phyloP scores from a whole-genome alignment of 2,888 invertebrate species.

The Conops quadrifasciatus region DNA sequence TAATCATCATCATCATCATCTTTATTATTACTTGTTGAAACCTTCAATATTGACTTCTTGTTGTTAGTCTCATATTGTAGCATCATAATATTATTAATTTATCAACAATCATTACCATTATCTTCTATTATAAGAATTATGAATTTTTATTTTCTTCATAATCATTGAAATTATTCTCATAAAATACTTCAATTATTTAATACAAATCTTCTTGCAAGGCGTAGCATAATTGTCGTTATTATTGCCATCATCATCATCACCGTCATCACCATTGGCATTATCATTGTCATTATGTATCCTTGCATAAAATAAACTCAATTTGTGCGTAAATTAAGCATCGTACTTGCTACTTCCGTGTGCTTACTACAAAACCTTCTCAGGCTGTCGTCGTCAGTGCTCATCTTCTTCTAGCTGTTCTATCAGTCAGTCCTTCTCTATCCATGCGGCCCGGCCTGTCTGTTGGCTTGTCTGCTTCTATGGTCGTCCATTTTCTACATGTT shows the following conservation, averaged over 20 bases:
- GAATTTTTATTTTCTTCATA: too few relatives aligned
- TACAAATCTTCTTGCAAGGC: too few relatives aligned
- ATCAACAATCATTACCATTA: background rate
- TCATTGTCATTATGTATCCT: constrained; percentile 4
- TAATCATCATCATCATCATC: background rate
- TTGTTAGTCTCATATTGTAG: background rate
- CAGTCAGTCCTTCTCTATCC: background rate
- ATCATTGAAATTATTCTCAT: too few relatives aligned
- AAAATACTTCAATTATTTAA: too few relatives aligned
- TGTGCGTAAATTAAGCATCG: background rate
- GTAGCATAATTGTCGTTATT: too few relatives aligned
- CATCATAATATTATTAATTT: background rate
- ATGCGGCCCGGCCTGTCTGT: background rate
- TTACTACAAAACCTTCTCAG: background rate
- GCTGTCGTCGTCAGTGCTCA: background rate
- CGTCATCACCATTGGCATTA: constrained; percentile 10
- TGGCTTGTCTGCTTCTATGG: background rate
- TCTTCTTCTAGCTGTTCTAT: background rate
- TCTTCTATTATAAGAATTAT: too few relatives aligned
- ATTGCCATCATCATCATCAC: constrained; percentile 1
- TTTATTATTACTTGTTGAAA: background rate
- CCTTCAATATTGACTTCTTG: too few relatives aligned
- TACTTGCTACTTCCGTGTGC: constrained; percentile 15
- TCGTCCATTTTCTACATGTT: constrained; percentile 9
- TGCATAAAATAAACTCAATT: background rate